These are phyloP conservation scores for Ectemnius lituratus DNA, from an alignment of 2,888 invertebrate genomes.

Conservation along the genomic window DNA sequence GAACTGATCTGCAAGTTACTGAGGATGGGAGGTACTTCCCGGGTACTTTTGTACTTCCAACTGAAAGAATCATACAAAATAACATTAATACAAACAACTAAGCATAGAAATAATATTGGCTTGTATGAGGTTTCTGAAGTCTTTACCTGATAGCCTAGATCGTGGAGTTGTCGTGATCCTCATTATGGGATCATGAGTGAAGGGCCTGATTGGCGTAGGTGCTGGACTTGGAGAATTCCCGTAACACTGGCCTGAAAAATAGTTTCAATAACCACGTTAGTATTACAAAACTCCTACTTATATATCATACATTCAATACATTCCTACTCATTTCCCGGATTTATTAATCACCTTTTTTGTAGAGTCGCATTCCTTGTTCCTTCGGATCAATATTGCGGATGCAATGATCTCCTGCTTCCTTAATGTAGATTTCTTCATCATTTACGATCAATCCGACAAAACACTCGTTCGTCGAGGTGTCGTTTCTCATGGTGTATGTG, in stretches of 20 bases:
- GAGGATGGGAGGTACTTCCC: constrained; percentile 48
- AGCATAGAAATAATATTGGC: neutral
- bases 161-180: constrained; percentile 67
- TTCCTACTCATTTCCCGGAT: too few relatives aligned
- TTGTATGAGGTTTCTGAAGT: too few relatives aligned
- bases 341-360: constrained; percentile 77
- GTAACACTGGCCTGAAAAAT: constrained; percentile 71
- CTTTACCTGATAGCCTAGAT: constrained; percentile 62
- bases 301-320: too few relatives aligned
- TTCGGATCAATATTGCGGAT: constrained; percentile 81
- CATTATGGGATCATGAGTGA: constrained; percentile 70
- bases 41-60: constrained; percentile 40
- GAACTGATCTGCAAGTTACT: constrained; percentile 9
- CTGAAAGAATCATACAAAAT: constrained; percentile 8
- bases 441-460: constrained; percentile 82
- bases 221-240: constrained; percentile 77
- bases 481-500: constrained; percentile 83
- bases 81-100: neutral
- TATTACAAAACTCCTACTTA: too few relatives aligned
- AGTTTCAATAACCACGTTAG: too few relatives aligned
- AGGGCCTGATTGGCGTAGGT: constrained; percentile 71
- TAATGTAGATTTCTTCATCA: constrained; percentile 82
- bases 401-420: constrained; percentile 84
- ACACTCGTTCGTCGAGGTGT: constrained; percentile 82
- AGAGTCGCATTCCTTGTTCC: constrained; percentile 82